Evolutionary conservation across 2,113 vertebrate genomes (phyloP), one percentile per base, ranked within the genome.

Genomic region (Elephantulus edwardii): DNA sequence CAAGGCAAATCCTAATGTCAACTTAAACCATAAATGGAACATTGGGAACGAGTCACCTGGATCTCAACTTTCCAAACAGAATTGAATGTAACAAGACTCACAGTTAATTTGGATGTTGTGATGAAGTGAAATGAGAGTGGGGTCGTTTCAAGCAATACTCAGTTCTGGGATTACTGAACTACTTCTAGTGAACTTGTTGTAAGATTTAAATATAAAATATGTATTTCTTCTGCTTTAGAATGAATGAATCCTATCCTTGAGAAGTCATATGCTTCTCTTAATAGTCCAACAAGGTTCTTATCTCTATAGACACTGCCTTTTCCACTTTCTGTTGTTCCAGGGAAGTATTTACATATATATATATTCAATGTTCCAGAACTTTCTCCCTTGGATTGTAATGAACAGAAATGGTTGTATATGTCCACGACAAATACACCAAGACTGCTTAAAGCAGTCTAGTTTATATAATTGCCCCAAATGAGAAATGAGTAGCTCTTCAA

Each of bases 51-150:
- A 84, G 72, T 16, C 38, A 42, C 17, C 11, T 28, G 77, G 26
- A 28, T 35, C 19, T 56, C 86, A 46, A 71, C 68, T 90, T 94
- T 76, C 48, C 44, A 93, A 85, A 66, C 8, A 85, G n/a, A 78
- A 87, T 42, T 56, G 68, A 82, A 79, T 74, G 72, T n/a, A 83
- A 38, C n/a, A 12, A 6, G 22, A 80, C 54, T 86, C n/a, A 44
- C 33, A 26, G 35, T 44, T 33, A 85, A 60, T 86, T 35, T 8
- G 4, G 42, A 50, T 71, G 1, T 17, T 26, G 8, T 46, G 33
- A 48, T 26, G 26, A 82, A n/a, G 2, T 30, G 44, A 20, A 92
- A 58, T n/a, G 75, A 82, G 30, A 16, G 2, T 82, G 76, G 62
- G 35, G 26, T 8, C 84, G 46, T 76, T 66, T 6, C 33, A 83